phyloP scores from a whole-genome alignment of 2,888 invertebrate species.

The Bellardia bayeri region DNA sequence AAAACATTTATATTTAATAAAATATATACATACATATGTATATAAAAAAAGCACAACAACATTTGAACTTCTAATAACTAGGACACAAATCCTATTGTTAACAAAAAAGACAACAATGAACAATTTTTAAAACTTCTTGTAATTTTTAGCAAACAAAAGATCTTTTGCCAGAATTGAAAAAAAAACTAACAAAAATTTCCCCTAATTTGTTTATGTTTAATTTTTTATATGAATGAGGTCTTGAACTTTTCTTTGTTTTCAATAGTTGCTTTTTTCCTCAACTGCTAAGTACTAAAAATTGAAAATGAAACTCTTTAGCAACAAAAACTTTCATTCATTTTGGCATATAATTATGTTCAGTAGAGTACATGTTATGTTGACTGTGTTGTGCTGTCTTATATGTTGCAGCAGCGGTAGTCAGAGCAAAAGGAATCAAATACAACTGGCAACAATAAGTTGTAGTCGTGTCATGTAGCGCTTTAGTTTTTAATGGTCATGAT shows the following conservation, averaged over 20 bases:
- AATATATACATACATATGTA: too few relatives aligned
- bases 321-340: slow-evolving; percentile 59
- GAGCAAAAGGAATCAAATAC: slow-evolving; percentile 34
- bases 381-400: background rate
- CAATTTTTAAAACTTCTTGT: slow-evolving; percentile 41
- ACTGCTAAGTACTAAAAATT: slow-evolving; percentile 38
- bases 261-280: slow-evolving; percentile 15
- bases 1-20: too few relatives aligned
- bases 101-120: background rate
- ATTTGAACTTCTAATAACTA: slow-evolving; percentile 31
- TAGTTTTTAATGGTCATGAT: slow-evolving; percentile 72
- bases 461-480: slow-evolving; percentile 74
- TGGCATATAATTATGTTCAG: slow-evolving; percentile 66
- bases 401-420: slow-evolving; percentile 8
- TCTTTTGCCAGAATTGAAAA: background rate
- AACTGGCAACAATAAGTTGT: slow-evolving; percentile 64
- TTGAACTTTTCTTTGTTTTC: slow-evolving; percentile 71
- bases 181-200: slow-evolving; percentile 40
- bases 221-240: slow-evolving; percentile 66
- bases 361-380: slow-evolving; percentile 25
- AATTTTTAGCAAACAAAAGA: slow-evolving; percentile 53
- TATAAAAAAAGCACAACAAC: background rate
- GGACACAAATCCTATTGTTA: slow-evolving; percentile 41
- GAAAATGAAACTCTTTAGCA: slow-evolving; percentile 59
- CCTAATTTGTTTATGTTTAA: slow-evolving; percentile 73